phyloP scores from a whole-genome alignment of 2,888 invertebrate genomes.

The Steromphala cineraria region DNA sequence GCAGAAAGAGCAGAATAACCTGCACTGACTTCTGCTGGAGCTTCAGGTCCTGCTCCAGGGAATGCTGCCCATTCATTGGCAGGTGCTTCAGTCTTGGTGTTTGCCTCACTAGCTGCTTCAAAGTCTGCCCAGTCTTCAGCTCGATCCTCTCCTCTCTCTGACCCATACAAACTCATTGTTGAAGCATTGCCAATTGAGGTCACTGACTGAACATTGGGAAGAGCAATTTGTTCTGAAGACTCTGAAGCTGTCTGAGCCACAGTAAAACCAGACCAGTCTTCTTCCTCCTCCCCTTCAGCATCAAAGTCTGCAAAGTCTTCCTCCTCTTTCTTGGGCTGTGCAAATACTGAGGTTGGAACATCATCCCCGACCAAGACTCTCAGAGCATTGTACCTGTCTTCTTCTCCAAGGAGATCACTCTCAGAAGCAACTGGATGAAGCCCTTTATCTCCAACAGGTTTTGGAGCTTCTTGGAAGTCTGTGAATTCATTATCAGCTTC shows the following conservation, averaged over 20 bases:
- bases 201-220: neutral
- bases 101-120: constrained; percentile 24
- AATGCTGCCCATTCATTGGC: neutral
- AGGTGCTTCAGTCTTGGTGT: neutral
- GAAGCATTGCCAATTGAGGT: neutral
- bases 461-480: constrained; percentile 35
- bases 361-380: constrained; percentile 45
- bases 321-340: neutral
- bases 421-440: constrained; percentile 35
- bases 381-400: constrained; percentile 68
- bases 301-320: constrained; percentile 31
- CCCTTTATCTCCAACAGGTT: neutral
- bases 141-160: neutral
- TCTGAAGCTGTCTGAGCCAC: neutral
- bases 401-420: constrained; percentile 58
- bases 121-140: constrained; percentile 47
- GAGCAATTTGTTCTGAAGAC: neutral
- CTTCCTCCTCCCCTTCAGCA: constrained; percentile 27
- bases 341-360: constrained; percentile 23
- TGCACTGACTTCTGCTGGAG: neutral
- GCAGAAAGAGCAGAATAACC: neutral
- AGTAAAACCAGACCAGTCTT: constrained; percentile 50
- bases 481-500: constrained; percentile 27
- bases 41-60: neutral
- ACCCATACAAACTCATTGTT: constrained; percentile 7